Evolutionary conservation across 2,888 invertebrate genomes (phyloP).

Genomic region (Phalera bucephala): DNA sequence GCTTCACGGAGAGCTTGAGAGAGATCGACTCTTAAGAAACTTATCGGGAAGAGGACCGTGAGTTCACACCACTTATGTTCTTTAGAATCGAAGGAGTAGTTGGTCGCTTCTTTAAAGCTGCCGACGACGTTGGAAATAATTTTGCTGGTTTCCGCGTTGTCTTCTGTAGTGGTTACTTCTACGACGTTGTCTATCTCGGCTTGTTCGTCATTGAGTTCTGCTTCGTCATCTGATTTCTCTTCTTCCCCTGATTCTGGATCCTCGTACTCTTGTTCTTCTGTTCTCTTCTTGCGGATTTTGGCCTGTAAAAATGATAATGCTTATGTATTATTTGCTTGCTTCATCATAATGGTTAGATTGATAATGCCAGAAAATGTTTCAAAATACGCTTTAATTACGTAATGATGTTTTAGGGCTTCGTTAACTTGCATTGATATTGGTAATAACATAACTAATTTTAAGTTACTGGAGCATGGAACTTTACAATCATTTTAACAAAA

Average conservation of each 20-base stretch:
- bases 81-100: slow-evolving; percentile 90
- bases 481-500: no score
- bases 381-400: no score
- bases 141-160: slow-evolving; percentile 47
- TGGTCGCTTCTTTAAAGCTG: slow-evolving; percentile 68
- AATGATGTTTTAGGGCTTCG: no score
- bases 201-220: slow-evolving; percentile 50
- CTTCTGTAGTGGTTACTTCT: slow-evolving; percentile 40
- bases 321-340: no score
- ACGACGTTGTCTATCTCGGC: slow-evolving; percentile 48
- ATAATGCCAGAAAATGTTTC: no score
- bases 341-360: no score
- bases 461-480: no score
- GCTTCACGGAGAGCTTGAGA: slow-evolving; percentile 88
- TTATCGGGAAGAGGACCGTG: slow-evolving; percentile 85
- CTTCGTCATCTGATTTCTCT: slow-evolving; percentile 77
- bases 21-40: slow-evolving; percentile 85
- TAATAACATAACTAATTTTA: no score
- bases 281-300: slow-evolving; percentile 80
- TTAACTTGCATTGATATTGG: no score
- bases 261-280: slow-evolving; percentile 86
- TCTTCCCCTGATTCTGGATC: slow-evolving; percentile 85
- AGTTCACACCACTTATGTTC: slow-evolving; percentile 93
- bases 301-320: no score
- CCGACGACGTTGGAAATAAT: slow-evolving; percentile 66